Evolutionary conservation across 2,888 invertebrate species (phyloP).

Genomic region (Hofmannophila pseudospretella): DNA sequence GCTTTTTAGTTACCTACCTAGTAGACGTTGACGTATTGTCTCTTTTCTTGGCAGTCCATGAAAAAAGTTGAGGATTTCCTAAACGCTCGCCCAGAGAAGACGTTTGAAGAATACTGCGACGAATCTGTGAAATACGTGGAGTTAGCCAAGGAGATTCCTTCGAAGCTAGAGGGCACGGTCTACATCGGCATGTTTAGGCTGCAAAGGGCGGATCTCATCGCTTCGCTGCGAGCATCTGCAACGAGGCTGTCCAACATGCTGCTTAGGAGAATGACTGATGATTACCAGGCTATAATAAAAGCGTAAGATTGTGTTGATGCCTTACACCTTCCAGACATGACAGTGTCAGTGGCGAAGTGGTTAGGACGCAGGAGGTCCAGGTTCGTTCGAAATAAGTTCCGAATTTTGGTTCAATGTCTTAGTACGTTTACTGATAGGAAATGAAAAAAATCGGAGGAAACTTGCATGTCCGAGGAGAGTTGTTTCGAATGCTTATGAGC

Average conservation of each 20-base stretch:
- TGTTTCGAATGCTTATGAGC: too few relatives aligned
- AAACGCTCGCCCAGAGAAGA: slow-evolving; percentile 75
- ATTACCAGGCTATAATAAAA: slow-evolving; percentile 88
- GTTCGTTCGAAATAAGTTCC: too few relatives aligned
- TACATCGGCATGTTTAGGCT: slow-evolving; percentile 92
- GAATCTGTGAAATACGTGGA: slow-evolving; percentile 80
- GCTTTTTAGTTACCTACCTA: too few relatives aligned
- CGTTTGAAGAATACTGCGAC: slow-evolving; percentile 81
- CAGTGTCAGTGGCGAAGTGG: too few relatives aligned
- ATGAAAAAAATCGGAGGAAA: too few relatives aligned
- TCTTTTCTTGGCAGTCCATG: slow-evolving; percentile 67
- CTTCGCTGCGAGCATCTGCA: slow-evolving; percentile 82
- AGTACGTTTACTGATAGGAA: too few relatives aligned
- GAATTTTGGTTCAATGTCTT: too few relatives aligned
- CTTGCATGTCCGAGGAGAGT: too few relatives aligned
- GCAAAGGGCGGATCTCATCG: slow-evolving; percentile 87
- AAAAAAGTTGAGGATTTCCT: slow-evolving; percentile 82
- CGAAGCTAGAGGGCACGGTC: slow-evolving; percentile 80
- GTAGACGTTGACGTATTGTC: not conserved
- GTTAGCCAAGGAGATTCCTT: slow-evolving; percentile 80
- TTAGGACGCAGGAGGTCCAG: too few relatives aligned
- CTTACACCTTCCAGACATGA: too few relatives aligned
- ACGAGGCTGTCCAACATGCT: slow-evolving; percentile 83
- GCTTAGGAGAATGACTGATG: slow-evolving; percentile 84
- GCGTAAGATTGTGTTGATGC: slow-evolving; percentile 74